Evolutionary conservation across 2,797 vertebrate genomes (phyloP).

Genomic region (Holocentrus rufus): DNA sequence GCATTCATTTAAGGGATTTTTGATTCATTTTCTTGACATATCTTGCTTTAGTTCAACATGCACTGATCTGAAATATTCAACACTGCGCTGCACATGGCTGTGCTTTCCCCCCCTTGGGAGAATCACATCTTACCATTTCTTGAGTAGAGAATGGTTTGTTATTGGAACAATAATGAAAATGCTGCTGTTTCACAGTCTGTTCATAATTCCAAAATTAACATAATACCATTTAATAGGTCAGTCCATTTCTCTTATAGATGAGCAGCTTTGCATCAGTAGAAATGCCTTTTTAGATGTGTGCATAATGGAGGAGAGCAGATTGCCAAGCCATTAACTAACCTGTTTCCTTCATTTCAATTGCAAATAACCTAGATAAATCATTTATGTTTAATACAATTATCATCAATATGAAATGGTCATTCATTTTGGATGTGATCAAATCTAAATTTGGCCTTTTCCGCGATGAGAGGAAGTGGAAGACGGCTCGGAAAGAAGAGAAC

Average conservation of each 20-base stretch:
- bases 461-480: slow-evolving; percentile 64
- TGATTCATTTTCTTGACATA: slow-evolving; percentile 32
- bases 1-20: slow-evolving; percentile 39
- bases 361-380: slow-evolving; percentile 75
- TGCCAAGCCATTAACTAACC: slow-evolving; percentile 68
- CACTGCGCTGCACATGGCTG: not conserved
- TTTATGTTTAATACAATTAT: slow-evolving; percentile 80
- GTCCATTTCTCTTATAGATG: slow-evolving; percentile 63
- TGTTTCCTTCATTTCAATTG: slow-evolving; percentile 69
- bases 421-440: slow-evolving; percentile 56
- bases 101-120: slow-evolving; percentile 36
- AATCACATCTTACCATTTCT: slow-evolving; percentile 40
- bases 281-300: slow-evolving; percentile 55
- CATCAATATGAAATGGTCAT: slow-evolving; percentile 71
- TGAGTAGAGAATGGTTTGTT: slow-evolving; percentile 63
- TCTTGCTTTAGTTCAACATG: slow-evolving; percentile 15
- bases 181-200: slow-evolving; percentile 60
- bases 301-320: slow-evolving; percentile 63
- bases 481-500: slow-evolving; percentile 9
- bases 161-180: slow-evolving; percentile 56
- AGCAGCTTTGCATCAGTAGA: slow-evolving; percentile 65
- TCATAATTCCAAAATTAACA: slow-evolving; percentile 65
- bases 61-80: slow-evolving; percentile 18
- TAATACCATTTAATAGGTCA: slow-evolving; percentile 70
- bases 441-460: slow-evolving; percentile 72